Base-by-base conservation (phyloP, 2,888 invertebrate genomes). In the Ischnus inquisitorius region DNA sequence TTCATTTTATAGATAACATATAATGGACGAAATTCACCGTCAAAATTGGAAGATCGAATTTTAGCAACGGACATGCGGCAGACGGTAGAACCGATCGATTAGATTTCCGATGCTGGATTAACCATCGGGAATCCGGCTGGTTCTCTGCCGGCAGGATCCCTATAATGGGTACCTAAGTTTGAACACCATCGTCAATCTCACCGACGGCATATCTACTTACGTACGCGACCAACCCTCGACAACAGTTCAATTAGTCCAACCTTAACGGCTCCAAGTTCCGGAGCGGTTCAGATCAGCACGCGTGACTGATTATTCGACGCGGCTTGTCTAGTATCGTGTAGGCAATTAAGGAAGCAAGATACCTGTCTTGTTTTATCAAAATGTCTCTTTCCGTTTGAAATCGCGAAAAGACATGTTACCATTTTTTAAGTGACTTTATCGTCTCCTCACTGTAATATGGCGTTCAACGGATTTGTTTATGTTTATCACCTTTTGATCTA, bases 181-280 rank as follows among this genome's bases (percentile, higher is more conserved):
- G 86, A 84, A 77, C 88, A 76, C 67, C 86, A 85, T 54, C 62
- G 67, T 60, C 51, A 84, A 77, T 67, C 79, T 67, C 83, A 41
- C 74, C 67, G 54, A 64, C 77, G 46, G 19, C 65, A 41, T 22
- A 76, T 57, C 10, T 39, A 16, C 76, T 68, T 77, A 80, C 77
- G 43, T 77, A 68, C 51, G 62, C 51, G 65, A 80, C 19, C 48
- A 69, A 64, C 77, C 74, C 77, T 78, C 57, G 74, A 85, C 86
- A 86, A 85, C 88, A 89, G 89, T 91, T 90, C 90, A 91, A 91
- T 91, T 90, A 91, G 89, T 90, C 88, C 86, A 84, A 88, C 88
- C 91, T 90, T 91, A 91, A 81, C 88, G 89, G 90, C 88, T 90
- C 86, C 85, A 80, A 89, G 90, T 89, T 90, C 86, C 88, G 86